Evolutionary conservation across 2,113 vertebrate species (phyloP), one percentile per base, ranked within the genome.

Genomic region (Talpa occidentalis): DNA sequence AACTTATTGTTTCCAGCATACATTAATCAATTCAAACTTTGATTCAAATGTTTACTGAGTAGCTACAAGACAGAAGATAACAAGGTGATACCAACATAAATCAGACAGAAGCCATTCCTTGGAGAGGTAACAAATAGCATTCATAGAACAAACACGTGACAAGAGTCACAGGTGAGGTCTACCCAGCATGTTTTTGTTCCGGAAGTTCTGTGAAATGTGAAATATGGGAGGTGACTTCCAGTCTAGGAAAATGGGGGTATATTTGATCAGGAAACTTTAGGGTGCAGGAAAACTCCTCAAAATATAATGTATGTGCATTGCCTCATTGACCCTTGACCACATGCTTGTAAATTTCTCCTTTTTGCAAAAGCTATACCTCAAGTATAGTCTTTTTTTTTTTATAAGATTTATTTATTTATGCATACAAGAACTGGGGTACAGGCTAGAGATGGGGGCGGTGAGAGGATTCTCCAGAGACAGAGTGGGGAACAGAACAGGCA

Each of bases 21-120:
- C 47, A 91, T 91, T 94, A 93, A 95, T 95, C 74, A 93, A 81
- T 86, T 93, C 40, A 93, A 92, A 95, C 49, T 82, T 95, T 79
- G 85, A 97, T 90, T 91, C 86, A 96, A 95, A 67, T 91, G 92
- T 87, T 92, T 92, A 88, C 73, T 79, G 6, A 89, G 35, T 35
- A 67, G 44, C 56, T 90, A 88, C 11, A 90, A 82, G 56, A 72
- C 37, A 95, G 67, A 92, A 30, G 44, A 40, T 59, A 74, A 37
- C 49, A 76, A 82, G 52, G 30, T 52, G 21, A 60, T 88, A 44
- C 24, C 66, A 40, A 72, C 19, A 90, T 90, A 24, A 74, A 54
- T 24, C 21, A 40, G 62, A 21, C 49, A 37, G 78, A 66, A 21
- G 21, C 67, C 32, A 54, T 72, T 35, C 59, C 7, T 80, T 5